Evolutionary conservation across 1,140 invertebrate genomes (phyloP).

Genomic region (Gerris buenoi): DNA sequence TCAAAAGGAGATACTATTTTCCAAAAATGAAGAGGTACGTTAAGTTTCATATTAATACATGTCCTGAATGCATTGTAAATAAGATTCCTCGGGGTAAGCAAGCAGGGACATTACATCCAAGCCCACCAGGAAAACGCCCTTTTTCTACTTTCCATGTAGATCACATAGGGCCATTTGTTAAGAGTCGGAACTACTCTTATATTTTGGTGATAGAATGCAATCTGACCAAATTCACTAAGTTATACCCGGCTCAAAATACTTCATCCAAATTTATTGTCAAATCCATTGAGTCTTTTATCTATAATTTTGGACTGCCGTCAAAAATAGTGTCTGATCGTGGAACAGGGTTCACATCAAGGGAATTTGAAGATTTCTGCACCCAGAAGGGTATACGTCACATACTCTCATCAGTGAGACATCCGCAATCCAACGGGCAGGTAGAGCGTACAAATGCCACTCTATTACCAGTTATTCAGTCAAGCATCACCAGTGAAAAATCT

Average conservation of each 20-base stretch:
- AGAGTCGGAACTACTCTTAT: not conserved
- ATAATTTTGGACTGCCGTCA: not conserved
- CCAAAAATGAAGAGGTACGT: not conserved
- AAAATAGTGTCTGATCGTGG: not conserved
- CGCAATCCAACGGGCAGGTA: not conserved
- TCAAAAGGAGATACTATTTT: not conserved
- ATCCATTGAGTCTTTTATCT: not conserved
- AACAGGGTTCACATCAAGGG: not conserved
- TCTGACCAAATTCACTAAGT: not conserved
- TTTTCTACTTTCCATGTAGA: not conserved
- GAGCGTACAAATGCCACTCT: not conserved
- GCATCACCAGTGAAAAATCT: not conserved
- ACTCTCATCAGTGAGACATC: not conserved
- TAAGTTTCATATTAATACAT: not conserved
- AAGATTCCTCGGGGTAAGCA: not conserved
- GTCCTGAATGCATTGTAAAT: not conserved
- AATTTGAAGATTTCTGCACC: not conserved
- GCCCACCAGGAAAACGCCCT: not conserved
- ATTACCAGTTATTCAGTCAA: not conserved
- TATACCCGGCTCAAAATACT: not conserved
- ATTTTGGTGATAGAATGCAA: not conserved
- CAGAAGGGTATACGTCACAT: not conserved
- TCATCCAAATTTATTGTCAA: not conserved
- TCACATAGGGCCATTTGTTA: not conserved
- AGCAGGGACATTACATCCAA: not conserved